phyloP scores from a whole-genome alignment of 2,113 vertebrate genomes.

The Oryzias curvinotus region DNA sequence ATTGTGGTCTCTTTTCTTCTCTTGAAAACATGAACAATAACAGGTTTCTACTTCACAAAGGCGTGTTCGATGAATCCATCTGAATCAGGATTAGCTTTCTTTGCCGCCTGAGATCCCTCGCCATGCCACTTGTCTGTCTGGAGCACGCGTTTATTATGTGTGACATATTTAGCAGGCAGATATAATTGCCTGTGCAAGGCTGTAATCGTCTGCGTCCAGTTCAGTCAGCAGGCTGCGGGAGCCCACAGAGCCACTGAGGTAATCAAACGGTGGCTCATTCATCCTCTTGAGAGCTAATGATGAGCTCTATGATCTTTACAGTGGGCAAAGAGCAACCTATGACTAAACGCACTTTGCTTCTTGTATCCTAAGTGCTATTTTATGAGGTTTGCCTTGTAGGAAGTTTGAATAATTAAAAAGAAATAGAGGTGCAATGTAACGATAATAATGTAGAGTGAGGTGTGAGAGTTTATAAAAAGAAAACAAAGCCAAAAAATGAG shows the following conservation, averaged over 20 bases:
- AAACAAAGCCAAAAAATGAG: slow-evolving; percentile 42
- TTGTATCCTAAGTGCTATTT: slow-evolving; percentile 16
- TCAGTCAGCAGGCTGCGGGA: slow-evolving; percentile 56
- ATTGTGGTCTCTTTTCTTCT: slow-evolving; percentile 1
- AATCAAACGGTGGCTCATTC: slow-evolving; percentile 62
- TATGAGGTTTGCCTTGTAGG: slow-evolving; percentile 17
- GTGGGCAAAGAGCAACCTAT: slow-evolving; percentile 35
- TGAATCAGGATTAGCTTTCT: slow-evolving; percentile 33
- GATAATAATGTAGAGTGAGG: slow-evolving; percentile 12
- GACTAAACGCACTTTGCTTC: slow-evolving; percentile 32
- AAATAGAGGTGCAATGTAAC: slow-evolving; percentile 16
- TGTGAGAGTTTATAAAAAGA: slow-evolving; percentile 34
- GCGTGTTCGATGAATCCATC: slow-evolving; percentile 34
- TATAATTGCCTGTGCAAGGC: slow-evolving; percentile 67
- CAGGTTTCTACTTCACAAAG: slow-evolving; percentile 35
- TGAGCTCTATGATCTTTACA: slow-evolving; percentile 58
- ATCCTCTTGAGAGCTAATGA: slow-evolving; percentile 63
- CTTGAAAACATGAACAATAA: slow-evolving; percentile 2
- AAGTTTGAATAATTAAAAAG: slow-evolving; percentile 12
- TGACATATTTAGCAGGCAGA: slow-evolving; percentile 75
- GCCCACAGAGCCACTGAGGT: slow-evolving; percentile 53
- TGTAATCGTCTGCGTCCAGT: slow-evolving; percentile 64
- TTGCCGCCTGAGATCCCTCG: slow-evolving; percentile 37
- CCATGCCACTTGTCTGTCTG: slow-evolving; percentile 56
- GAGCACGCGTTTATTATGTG: slow-evolving; percentile 68